Evolutionary conservation across 2,888 invertebrate genomes (phyloP).

Genomic region (Stomorhina lunata): DNA sequence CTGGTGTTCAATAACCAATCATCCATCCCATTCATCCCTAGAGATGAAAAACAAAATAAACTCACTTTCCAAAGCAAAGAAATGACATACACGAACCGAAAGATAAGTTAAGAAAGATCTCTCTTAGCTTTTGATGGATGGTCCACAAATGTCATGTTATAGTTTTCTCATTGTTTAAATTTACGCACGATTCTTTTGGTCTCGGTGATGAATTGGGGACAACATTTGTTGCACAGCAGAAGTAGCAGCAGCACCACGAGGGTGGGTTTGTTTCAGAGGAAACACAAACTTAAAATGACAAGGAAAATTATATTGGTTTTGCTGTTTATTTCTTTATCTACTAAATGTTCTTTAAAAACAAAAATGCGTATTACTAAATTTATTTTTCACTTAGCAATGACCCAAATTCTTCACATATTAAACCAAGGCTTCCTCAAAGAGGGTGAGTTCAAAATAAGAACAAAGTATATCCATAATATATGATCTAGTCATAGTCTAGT

Average conservation of each 20-base stretch:
- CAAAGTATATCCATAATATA: too few relatives aligned
- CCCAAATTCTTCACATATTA: constrained; percentile 19
- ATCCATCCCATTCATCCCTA: constrained; percentile 58
- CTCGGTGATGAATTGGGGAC: constrained; percentile 37
- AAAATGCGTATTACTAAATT: constrained; percentile 6
- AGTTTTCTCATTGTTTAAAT: constrained; percentile 37
- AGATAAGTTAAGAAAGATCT: constrained; percentile 22
- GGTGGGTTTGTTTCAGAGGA: background rate
- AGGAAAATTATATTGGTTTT: background rate
- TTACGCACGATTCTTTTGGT: constrained; percentile 3
- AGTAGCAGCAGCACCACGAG: background rate
- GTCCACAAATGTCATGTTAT: constrained; percentile 44
- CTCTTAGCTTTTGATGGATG: constrained; percentile 59
- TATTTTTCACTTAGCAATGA: constrained; percentile 15
- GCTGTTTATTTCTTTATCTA: background rate
- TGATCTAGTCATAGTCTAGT: too few relatives aligned
- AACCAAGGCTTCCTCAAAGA: background rate
- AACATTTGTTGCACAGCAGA: background rate
- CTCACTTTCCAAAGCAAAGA: background rate
- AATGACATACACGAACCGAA: too few relatives aligned
- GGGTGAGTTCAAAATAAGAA: too few relatives aligned
- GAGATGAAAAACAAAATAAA: background rate
- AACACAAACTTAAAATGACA: background rate
- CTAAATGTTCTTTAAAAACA: constrained; percentile 11
- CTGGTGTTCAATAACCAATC: constrained; percentile 43